Conservation (phyloP, 2,797 vertebrate genomes). For the Margarornis squamiger region DNA sequence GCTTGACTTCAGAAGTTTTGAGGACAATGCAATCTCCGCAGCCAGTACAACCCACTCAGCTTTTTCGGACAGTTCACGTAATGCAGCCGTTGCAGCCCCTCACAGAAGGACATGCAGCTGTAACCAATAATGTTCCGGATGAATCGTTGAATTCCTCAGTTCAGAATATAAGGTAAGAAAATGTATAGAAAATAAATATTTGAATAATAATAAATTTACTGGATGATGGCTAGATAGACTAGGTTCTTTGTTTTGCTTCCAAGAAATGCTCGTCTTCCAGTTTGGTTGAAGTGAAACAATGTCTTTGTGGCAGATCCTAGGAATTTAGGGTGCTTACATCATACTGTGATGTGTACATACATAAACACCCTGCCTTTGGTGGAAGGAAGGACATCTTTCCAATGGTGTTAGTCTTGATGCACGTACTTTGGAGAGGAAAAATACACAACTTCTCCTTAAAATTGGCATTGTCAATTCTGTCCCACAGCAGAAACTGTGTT, state of each 20-base stretch:
- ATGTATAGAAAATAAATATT: neutral
- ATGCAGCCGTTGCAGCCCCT: conserved; percentile 85
- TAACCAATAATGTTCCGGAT: conserved; percentile 69
- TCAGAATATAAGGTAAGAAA: conserved; percentile 79
- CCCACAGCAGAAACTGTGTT: neutral
- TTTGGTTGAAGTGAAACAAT: neutral
- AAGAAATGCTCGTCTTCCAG: neutral
- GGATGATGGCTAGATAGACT: neutral
- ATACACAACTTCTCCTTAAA: neutral
- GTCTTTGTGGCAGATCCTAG: neutral
- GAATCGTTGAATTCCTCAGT: conserved; percentile 68
- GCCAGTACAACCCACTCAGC: conserved; percentile 84
- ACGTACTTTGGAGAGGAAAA: neutral
- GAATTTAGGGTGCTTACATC: neutral
- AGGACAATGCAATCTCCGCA: conserved; percentile 88
- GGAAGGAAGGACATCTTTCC: neutral
- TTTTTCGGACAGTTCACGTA: conserved; percentile 93
- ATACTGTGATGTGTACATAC: rapidly evolving
- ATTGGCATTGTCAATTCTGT: neutral
- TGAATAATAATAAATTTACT: neutral
- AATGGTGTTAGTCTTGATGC: neutral
- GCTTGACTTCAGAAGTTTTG: conserved; percentile 88
- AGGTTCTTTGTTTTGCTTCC: neutral
- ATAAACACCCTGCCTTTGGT: neutral
- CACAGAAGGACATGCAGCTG: conserved; percentile 58